Percentiles rank a stretch among this genome's conserved stretches.
Evolutionary conservation across 2,113 vertebrate genomes (phyloP).

Genomic region (Leucosticte australis): DNA sequence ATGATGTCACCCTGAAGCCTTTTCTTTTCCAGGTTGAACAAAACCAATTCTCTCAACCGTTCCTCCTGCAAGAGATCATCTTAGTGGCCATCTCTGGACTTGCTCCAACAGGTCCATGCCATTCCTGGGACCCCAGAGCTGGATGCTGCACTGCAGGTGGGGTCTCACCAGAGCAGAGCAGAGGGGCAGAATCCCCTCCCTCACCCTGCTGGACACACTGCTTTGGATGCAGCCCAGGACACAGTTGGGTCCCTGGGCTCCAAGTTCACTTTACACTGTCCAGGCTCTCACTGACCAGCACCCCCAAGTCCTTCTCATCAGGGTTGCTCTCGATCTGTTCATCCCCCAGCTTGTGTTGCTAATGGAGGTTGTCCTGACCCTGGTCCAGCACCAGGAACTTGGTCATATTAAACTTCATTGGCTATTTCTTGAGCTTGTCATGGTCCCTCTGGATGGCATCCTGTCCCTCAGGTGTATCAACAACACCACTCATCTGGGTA

Average conservation of each 20-base stretch:
- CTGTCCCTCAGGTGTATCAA: not conserved
- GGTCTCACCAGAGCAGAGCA: not conserved
- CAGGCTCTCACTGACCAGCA: not conserved
- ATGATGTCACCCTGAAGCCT: accelerated
- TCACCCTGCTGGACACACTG: accelerated
- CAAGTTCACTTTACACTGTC: not conserved
- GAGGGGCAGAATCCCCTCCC: not conserved
- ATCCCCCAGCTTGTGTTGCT: not conserved
- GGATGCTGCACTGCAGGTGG: not conserved
- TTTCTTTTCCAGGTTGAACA: not conserved
- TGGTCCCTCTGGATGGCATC: not conserved
- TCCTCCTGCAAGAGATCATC: not conserved
- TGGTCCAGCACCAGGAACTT: no score
- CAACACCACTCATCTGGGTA: not conserved
- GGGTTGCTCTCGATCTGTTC: accelerated
- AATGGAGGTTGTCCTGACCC: accelerated
- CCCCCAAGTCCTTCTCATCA: no score
- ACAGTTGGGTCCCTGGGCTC: not conserved
- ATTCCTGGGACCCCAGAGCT: not conserved
- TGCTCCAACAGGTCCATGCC: no score
- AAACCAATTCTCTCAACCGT: not conserved
- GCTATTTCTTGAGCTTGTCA: not conserved
- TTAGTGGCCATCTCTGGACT: not conserved
- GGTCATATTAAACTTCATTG: not conserved
- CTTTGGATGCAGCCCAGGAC: not conserved